phyloP scores from a whole-genome alignment of 2,888 invertebrate species.

The Ferdinandea cuprea region DNA sequence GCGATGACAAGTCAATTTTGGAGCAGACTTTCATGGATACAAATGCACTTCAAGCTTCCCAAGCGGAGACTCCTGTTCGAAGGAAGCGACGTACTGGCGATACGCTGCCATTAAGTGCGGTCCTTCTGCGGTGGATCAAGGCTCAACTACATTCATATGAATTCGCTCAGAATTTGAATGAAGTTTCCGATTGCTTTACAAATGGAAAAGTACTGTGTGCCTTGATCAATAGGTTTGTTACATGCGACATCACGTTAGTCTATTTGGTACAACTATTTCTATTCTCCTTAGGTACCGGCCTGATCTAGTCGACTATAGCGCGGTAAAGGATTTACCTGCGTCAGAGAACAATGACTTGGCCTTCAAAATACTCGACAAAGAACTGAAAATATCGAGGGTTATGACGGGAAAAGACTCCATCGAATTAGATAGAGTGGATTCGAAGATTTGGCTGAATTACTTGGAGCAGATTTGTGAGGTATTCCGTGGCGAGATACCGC shows the following conservation, averaged over 20 bases:
- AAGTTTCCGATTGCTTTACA: slow-evolving; percentile 82
- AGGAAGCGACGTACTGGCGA: slow-evolving; percentile 82
- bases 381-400: slow-evolving; percentile 89
- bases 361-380: slow-evolving; percentile 93
- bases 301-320: slow-evolving; percentile 91
- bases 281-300: slow-evolving; percentile 90
- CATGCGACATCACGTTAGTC: neutral
- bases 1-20: slow-evolving; percentile 87
- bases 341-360: slow-evolving; percentile 90
- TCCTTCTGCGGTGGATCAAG: slow-evolving; percentile 82
- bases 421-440: slow-evolving; percentile 80
- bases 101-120: slow-evolving; percentile 80
- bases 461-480: slow-evolving; percentile 94
- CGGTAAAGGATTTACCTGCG: slow-evolving; percentile 86
- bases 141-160: slow-evolving; percentile 81
- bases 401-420: slow-evolving; percentile 90
- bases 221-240: slow-evolving; percentile 81
- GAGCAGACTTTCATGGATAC: slow-evolving; percentile 84
- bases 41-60: slow-evolving; percentile 85
- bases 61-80: slow-evolving; percentile 85
- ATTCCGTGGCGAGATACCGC: slow-evolving; percentile 96
- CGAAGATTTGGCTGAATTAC: slow-evolving; percentile 88
- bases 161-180: slow-evolving; percentile 80
- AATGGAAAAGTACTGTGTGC: slow-evolving; percentile 82
- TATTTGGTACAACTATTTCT: neutral